Percentiles rank a stretch among this genome's conserved stretches.
These are phyloP conservation scores for Ploceus nigricollis DNA, from an alignment of 2,113 vertebrate genomes.

Conservation along the genomic window DNA sequence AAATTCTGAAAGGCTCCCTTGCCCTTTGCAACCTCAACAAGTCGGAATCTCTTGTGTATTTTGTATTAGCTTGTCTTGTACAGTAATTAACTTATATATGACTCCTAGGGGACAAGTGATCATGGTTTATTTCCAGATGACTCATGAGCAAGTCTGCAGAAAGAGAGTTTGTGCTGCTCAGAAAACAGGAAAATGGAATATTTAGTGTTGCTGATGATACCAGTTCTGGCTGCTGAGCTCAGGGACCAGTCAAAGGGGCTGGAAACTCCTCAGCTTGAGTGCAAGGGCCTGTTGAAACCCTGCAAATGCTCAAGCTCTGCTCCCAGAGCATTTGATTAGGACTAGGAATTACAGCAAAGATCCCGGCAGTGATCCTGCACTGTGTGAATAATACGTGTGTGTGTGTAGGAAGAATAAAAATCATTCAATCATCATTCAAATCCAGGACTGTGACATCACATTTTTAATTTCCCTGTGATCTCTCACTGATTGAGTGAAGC, in stretches of 20 bases:
- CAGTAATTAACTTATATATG: slow-evolving; percentile 45
- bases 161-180: not conserved
- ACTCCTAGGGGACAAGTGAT: slow-evolving; percentile 17
- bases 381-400: not conserved
- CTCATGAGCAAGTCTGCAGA: slow-evolving; percentile 23
- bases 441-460: not conserved
- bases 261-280: not conserved
- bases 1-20: slow-evolving; percentile 36
- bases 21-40: slow-evolving; percentile 18
- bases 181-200: not conserved
- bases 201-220: not conserved
- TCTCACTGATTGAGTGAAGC: not conserved
- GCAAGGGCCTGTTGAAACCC: not conserved
- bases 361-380: not conserved
- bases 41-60: not conserved
- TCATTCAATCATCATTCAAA: not conserved
- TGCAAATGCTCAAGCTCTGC: not conserved
- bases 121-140: slow-evolving; percentile 33
- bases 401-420: not conserved
- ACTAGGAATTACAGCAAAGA: not conserved
- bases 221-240: not conserved
- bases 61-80: slow-evolving; percentile 31
- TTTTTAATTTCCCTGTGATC: not conserved
- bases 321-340: not conserved
- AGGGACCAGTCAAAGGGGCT: not conserved